These are phyloP conservation scores for Hiodon tergisus DNA, from an alignment of 2,113 vertebrate species.

Conservation along the genomic window DNA sequence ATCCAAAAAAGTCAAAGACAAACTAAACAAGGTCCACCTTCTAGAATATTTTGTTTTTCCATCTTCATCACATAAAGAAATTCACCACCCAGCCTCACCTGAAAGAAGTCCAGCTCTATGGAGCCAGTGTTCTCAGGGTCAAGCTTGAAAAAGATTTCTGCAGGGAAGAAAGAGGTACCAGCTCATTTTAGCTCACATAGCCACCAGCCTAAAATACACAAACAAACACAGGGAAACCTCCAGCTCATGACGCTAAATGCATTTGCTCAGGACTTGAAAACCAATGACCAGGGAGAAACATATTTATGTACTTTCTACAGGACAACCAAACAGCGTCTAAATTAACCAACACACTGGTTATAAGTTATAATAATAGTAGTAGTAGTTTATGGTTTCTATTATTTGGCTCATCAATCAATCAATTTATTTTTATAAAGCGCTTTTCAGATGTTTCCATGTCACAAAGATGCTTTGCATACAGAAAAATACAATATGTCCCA, in stretches of 20 bases:
- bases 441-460: too few relatives aligned
- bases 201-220: background rate
- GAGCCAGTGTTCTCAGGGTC: slow-evolving; percentile 40
- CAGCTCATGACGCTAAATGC: background rate
- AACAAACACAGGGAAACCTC: background rate
- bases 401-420: too few relatives aligned
- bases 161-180: slow-evolving; percentile 13
- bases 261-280: background rate
- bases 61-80: background rate
- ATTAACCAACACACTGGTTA: too few relatives aligned
- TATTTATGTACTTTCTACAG: background rate
- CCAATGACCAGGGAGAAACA: background rate
- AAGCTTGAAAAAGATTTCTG: slow-evolving; percentile 53
- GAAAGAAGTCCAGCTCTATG: slow-evolving; percentile 51
- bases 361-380: too few relatives aligned
- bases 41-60: too few relatives aligned
- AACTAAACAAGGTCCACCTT: too few relatives aligned
- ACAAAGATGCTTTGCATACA: too few relatives aligned
- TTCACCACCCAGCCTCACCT: slow-evolving; percentile 40
- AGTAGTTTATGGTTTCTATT: too few relatives aligned
- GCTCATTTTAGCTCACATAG: background rate
- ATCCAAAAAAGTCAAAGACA: too few relatives aligned
- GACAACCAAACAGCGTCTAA: background rate
- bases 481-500: too few relatives aligned
- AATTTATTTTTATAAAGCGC: too few relatives aligned